Conservation (phyloP, 2,113 vertebrate species). For the Epinephelus cyanopodus region DNA sequence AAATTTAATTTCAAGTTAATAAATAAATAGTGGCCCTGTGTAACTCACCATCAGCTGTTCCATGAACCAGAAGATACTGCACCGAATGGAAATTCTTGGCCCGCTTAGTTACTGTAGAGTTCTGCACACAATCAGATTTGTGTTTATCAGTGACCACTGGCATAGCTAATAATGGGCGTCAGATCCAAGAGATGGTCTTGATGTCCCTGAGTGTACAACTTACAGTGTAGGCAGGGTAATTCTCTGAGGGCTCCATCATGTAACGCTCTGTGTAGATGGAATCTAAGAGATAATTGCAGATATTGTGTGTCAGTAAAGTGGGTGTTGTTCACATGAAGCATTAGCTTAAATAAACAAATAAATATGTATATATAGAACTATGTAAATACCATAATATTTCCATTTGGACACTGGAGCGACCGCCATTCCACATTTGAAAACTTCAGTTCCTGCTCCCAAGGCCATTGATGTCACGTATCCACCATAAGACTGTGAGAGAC, state of each 20-base stretch:
- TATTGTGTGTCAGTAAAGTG: background rate
- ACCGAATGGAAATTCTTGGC: constrained; percentile 94
- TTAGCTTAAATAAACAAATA: background rate
- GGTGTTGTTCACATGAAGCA: background rate
- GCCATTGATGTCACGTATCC: constrained; percentile 98
- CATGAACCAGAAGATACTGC: constrained; percentile 96
- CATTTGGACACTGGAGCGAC: constrained; percentile 96
- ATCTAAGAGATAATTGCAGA: constrained; percentile 58
- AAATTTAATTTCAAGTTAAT: background rate
- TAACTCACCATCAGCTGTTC: constrained; percentile 96
- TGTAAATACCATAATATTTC: constrained; percentile 93
- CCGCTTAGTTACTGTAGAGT: constrained; percentile 93
- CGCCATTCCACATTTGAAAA: constrained; percentile 98
- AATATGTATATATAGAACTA: too few relatives aligned
- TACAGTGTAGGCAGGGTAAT: constrained; percentile 88
- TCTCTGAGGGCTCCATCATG: constrained; percentile 90
- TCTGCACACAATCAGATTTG: constrained; percentile 82
- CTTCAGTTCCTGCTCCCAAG: constrained; percentile 91
- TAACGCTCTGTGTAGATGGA: constrained; percentile 94
- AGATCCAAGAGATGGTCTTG: background rate
- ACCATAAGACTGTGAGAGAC: constrained; percentile 93
- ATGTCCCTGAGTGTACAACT: constrained; percentile 52
- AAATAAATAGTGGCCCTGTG: background rate
- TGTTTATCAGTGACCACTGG: background rate
- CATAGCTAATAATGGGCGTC: background rate